Percentiles rank a stretch among this genome's conserved stretches.
phyloP scores from a whole-genome alignment of 2,888 invertebrate genomes.

The Anodontia alba region DNA sequence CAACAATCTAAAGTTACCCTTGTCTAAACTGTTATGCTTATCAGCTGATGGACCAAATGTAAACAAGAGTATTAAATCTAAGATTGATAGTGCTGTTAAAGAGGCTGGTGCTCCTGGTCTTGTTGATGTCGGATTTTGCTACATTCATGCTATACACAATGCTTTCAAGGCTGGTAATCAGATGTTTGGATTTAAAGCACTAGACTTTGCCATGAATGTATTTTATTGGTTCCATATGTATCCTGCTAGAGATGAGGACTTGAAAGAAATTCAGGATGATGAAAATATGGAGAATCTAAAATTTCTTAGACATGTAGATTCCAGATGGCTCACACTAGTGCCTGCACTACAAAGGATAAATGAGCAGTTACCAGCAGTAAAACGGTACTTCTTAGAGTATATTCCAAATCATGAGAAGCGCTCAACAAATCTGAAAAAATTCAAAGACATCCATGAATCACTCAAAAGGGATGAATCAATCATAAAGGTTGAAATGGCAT shows the following conservation, averaged over 20 bases:
- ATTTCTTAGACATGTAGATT: constrained; percentile 26
- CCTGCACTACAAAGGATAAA: constrained; percentile 23
- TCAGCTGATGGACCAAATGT: constrained; percentile 27
- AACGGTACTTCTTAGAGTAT: no score
- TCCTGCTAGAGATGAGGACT: constrained; percentile 27
- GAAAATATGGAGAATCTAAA: constrained; percentile 27
- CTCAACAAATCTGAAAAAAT: constrained; percentile 16
- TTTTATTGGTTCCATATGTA: constrained; percentile 24
- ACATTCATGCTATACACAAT: constrained; percentile 29
- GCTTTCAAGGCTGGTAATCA: constrained; percentile 22
- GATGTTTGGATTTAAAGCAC: constrained; percentile 17
- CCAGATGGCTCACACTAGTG: constrained; percentile 21
- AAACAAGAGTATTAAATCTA: constrained; percentile 22
- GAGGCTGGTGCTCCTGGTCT: constrained; percentile 18
- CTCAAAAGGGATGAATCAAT: not conserved
- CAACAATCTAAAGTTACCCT: constrained; percentile 13
- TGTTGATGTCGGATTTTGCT: constrained; percentile 27
- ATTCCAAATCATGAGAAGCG: constrained; percentile 35
- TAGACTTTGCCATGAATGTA: constrained; percentile 27
- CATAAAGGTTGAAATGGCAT: not conserved
- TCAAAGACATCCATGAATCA: constrained; percentile 28
- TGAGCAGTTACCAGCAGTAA: no score
- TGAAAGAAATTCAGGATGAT: constrained; percentile 15
- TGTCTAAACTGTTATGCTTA: not conserved
- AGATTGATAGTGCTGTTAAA: constrained; percentile 19